Evolutionary conservation across 2,113 vertebrate genomes (phyloP), one percentile per base, ranked within the genome.

Genomic region (Cryptotis parvus): DNA sequence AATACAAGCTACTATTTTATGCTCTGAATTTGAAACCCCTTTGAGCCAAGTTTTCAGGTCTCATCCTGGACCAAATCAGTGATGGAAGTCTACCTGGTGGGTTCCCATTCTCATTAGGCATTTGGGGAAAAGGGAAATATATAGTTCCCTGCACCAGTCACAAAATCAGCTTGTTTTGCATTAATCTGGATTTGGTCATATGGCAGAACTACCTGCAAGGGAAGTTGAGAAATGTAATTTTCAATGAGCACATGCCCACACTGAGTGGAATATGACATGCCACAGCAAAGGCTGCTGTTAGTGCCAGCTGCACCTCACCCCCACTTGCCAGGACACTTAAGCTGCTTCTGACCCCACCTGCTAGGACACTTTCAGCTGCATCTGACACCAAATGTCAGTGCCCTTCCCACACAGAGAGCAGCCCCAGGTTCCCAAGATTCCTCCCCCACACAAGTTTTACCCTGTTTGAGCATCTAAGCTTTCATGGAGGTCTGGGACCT

Each of bases 21-120:
- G 14, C 70, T 63, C 27, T 41, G 11, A 0, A 12, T 41, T 87
- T 55, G 52, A 55, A 55, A 20, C 52, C 20, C 18, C 15, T 24
- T 7, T 58, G 55, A 24, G 22, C 55, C 55, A 9, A 2, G 5
- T 37, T 79, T 95, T 14, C 31, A 65, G 39, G 33, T 73, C 43
- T 81, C 22, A 26, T 90, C 4, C 1, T 2, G 18, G 26, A 63
- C 45, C 49, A 39, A 58, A 29, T 77, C 66, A 66, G 52, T 80
- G 24, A 8, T 45, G 22, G n/a, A 1, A 10, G 1, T 6, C 8
- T 26, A 39, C 3, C 26, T 1, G 18, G n/a, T 6, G 18, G 9
- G 7, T 58, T 52, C 8, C n/a, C 31, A 9, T 27, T 43, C 22
- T 72, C 26, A 20, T 33, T 33, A 65, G 29, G 20, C 41, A 27